phyloP scores from a whole-genome alignment of 2,888 invertebrate species.

The Petrolisthes manimaculis region DNA sequence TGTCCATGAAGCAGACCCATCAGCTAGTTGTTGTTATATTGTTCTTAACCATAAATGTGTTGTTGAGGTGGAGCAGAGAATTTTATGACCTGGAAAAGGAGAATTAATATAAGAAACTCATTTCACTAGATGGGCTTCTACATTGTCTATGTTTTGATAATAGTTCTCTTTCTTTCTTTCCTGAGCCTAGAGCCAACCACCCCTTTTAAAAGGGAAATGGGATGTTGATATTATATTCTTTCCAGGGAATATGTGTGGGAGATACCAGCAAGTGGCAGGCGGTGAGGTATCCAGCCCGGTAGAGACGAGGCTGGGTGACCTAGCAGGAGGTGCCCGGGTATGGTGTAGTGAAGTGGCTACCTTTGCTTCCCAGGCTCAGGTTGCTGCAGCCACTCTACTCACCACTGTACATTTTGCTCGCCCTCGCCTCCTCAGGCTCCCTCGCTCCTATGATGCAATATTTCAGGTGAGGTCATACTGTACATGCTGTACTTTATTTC shows the following conservation, averaged over 20 bases:
- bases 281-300: constrained; percentile 50
- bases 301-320: constrained; percentile 54
- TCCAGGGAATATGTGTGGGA: constrained; percentile 50
- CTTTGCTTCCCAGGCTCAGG: constrained; percentile 55
- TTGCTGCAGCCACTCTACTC: constrained; percentile 52
- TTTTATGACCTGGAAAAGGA: too few species aligned
- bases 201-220: too few species aligned
- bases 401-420: constrained; percentile 76
- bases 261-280: constrained; percentile 20
- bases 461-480: constrained; percentile 76
- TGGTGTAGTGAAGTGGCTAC: constrained; percentile 59
- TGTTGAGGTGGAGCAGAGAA: too few species aligned
- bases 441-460: constrained; percentile 90
- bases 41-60: too few species aligned
- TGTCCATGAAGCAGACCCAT: too few species aligned
- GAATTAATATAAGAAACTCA: too few species aligned
- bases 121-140: too few species aligned
- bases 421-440: constrained; percentile 86
- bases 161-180: too few species aligned
- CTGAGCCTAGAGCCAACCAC: too few species aligned
- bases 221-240: neutral
- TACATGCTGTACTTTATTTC: neutral
- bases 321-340: constrained; percentile 49
- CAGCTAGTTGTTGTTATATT: too few species aligned
- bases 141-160: too few species aligned